Conservation (phyloP, 2,113 vertebrate genomes). For the Triplophysa siluroides region DNA sequence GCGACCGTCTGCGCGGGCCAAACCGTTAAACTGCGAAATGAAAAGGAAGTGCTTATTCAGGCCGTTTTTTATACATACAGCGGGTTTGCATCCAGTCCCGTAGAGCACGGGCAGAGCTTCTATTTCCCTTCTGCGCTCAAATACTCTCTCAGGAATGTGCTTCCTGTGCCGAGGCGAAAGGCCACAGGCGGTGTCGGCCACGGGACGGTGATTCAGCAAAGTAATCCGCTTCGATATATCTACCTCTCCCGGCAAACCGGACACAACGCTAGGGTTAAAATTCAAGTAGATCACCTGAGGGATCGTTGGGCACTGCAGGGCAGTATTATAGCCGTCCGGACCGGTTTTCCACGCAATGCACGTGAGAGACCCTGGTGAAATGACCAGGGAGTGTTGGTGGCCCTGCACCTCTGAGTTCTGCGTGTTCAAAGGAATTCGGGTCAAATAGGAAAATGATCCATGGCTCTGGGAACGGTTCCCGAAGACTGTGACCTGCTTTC, state of each 20-base stretch:
- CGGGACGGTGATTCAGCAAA: constrained; percentile 70
- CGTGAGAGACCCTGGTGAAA: constrained; percentile 35
- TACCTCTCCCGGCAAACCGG: neutral
- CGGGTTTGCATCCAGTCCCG: constrained; percentile 35
- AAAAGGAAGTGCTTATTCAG: constrained; percentile 51
- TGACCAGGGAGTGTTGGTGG: constrained; percentile 50
- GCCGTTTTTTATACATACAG: constrained; percentile 33
- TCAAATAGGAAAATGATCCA: constrained; percentile 64
- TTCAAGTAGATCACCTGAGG: constrained; percentile 2
- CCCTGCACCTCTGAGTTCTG: constrained; percentile 44
- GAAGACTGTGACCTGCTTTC: constrained; percentile 70
- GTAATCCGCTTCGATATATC: neutral
- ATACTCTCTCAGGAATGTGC: constrained; percentile 61
- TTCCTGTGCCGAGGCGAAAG: constrained; percentile 52
- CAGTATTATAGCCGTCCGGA: no score
- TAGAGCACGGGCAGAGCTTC: constrained; percentile 15
- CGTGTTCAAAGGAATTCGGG: constrained; percentile 69
- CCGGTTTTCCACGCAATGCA: no score
- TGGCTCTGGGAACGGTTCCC: constrained; percentile 69
- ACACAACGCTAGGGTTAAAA: constrained; percentile 7
- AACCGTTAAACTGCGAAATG: constrained; percentile 42
- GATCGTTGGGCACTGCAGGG: constrained; percentile 7
- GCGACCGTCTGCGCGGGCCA: constrained; percentile 14
- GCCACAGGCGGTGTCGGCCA: constrained; percentile 38
- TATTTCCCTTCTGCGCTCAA: constrained; percentile 33